Evolutionary conservation across 2,797 vertebrate species (phyloP).

Genomic region (Loris lydekkerianus): DNA sequence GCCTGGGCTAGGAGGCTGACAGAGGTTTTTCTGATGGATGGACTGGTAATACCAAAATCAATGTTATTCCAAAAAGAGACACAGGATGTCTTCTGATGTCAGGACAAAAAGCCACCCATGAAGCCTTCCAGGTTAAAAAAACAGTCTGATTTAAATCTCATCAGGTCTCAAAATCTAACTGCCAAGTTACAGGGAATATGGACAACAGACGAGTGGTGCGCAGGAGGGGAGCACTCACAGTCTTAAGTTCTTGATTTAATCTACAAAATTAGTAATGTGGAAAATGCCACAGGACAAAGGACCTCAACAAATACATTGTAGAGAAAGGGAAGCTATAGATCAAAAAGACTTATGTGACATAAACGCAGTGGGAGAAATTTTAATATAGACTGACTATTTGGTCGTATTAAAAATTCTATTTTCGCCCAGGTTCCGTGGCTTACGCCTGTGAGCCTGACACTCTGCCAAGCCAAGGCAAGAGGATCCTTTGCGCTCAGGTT

Average conservation of each 20-base stretch:
- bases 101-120: background rate
- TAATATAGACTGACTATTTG: background rate
- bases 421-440: background rate
- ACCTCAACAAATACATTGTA: background rate
- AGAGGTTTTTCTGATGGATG: background rate
- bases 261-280: background rate
- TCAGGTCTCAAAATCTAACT: background rate
- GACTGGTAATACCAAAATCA: too few species aligned
- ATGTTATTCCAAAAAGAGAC: background rate
- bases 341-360: background rate
- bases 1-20: background rate
- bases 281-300: background rate
- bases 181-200: background rate
- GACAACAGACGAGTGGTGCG: background rate
- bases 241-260: background rate
- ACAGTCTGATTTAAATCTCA: background rate
- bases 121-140: background rate
- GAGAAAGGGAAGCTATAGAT: background rate
- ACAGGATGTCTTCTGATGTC: background rate
- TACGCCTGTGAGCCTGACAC: too few species aligned
- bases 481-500: too few species aligned
- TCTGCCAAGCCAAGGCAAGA: too few species aligned
- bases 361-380: background rate
- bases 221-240: background rate
- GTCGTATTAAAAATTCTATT: constrained; percentile 1